Evolutionary conservation across 2,113 vertebrate genomes (phyloP).

Genomic region (Harpagus bidentatus): DNA sequence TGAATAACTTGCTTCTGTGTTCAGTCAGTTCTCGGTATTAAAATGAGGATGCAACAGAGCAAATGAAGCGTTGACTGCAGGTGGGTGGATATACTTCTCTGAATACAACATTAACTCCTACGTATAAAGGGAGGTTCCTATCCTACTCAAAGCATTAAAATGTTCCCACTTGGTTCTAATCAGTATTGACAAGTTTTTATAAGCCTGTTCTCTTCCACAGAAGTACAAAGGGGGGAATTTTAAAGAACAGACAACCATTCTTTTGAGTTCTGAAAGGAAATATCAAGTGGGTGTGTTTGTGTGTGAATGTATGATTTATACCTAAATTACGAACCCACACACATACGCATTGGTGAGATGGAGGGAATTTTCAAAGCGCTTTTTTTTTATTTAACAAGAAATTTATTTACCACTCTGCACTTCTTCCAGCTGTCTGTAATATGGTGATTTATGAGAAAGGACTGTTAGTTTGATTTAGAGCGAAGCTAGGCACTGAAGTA

Average conservation of each 20-base stretch:
- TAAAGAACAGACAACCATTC: conserved; percentile 15
- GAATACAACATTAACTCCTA: not conserved
- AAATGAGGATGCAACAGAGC: not conserved
- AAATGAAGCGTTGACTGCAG: not conserved
- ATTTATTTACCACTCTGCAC: conserved; percentile 41
- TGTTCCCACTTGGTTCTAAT: not conserved
- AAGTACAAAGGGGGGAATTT: not conserved
- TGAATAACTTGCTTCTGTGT: not conserved
- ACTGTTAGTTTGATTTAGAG: conserved; percentile 65
- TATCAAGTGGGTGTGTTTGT: conserved; percentile 21
- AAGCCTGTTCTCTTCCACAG: not conserved
- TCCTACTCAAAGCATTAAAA: not conserved
- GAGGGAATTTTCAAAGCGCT: not conserved
- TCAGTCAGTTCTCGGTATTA: not conserved
- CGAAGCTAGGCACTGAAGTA: conserved; percentile 20
- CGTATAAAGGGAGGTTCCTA: not conserved
- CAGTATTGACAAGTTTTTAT: conserved; percentile 24
- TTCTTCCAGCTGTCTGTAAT: conserved; percentile 24
- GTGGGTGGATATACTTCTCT: not conserved
- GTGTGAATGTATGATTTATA: not conserved
- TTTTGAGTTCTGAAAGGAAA: conserved; percentile 50
- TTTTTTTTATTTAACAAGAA: conserved; percentile 5
- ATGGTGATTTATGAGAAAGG: conserved; percentile 46
- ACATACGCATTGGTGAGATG: conserved; percentile 2
- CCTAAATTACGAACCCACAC: not conserved